phyloP scores from a whole-genome alignment of 2,797 vertebrate genomes.

The Luscinia megarhynchos region DNA sequence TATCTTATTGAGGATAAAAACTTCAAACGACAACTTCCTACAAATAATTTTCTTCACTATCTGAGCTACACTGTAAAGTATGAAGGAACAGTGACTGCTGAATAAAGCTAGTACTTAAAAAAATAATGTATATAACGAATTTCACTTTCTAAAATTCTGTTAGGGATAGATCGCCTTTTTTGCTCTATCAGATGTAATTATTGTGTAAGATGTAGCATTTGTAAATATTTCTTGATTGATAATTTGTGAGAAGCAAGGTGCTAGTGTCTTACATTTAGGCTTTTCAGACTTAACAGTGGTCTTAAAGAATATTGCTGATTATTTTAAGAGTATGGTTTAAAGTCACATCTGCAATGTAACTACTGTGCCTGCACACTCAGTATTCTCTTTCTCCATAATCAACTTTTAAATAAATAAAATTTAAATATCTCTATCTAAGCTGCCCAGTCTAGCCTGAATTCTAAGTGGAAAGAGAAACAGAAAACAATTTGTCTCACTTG shows the following conservation, averaged over 20 bases:
- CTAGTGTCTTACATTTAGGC: background rate
- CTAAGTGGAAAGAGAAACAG: background rate
- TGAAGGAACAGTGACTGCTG: background rate
- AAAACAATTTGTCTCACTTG: background rate
- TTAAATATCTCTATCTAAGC: background rate
- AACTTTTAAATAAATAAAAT: background rate
- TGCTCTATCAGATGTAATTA: background rate
- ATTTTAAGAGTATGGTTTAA: background rate
- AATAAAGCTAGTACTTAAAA: background rate
- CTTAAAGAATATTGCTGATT: background rate
- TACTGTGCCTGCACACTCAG: background rate
- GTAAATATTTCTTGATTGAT: background rate
- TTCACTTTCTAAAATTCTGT: background rate
- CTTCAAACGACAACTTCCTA: background rate
- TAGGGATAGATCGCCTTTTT: background rate
- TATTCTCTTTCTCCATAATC: background rate
- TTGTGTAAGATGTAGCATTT: background rate
- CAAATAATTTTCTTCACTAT: background rate
- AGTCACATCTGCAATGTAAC: background rate
- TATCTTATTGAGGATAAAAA: background rate
- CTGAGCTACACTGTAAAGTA: background rate
- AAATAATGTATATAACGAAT: background rate
- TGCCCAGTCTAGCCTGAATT: background rate
- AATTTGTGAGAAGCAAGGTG: background rate
- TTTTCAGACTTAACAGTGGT: background rate